phyloP scores from a whole-genome alignment of 2,888 invertebrate species.

The Halictus quadricinctus region DNA sequence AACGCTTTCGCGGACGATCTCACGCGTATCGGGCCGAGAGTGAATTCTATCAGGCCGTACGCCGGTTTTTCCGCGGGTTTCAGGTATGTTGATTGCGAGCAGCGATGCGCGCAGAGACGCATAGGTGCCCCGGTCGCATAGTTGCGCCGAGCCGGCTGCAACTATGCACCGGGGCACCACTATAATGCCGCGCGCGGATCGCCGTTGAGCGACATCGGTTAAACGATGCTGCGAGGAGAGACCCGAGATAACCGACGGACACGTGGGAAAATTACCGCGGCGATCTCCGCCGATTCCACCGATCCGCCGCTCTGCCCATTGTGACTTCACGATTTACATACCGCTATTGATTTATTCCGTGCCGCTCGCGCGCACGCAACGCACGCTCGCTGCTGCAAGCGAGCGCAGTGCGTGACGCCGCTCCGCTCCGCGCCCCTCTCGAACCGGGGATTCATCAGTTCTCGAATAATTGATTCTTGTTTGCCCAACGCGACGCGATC shows the following conservation, averaged over 20 bases:
- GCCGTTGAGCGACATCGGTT: conserved; percentile 68
- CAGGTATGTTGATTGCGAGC: conserved; percentile 73
- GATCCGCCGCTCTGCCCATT: conserved; percentile 60
- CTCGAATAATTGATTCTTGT: background rate
- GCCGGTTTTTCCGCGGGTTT: conserved; percentile 57
- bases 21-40: conserved; percentile 62
- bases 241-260: conserved; percentile 65
- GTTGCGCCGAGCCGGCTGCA: conserved; percentile 56
- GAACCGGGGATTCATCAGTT: conserved; percentile 33
- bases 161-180: conserved; percentile 55
- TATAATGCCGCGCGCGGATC: conserved; percentile 56
- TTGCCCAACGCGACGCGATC: background rate
- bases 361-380: conserved; percentile 46
- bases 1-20: conserved; percentile 43
- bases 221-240: conserved; percentile 63
- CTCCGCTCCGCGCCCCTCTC: background rate
- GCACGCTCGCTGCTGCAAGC: conserved; percentile 4
- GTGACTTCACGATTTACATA: conserved; percentile 68
- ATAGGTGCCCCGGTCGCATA: conserved; percentile 64
- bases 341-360: conserved; percentile 68
- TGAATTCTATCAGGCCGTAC: conserved; percentile 70
- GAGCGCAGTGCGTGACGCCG: conserved; percentile 34
- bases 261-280: conserved; percentile 69
- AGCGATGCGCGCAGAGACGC: conserved; percentile 66
- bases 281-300: conserved; percentile 60